phyloP scores from a whole-genome alignment of 2,797 vertebrate species.

The Neosilurus hyrtlii region DNA sequence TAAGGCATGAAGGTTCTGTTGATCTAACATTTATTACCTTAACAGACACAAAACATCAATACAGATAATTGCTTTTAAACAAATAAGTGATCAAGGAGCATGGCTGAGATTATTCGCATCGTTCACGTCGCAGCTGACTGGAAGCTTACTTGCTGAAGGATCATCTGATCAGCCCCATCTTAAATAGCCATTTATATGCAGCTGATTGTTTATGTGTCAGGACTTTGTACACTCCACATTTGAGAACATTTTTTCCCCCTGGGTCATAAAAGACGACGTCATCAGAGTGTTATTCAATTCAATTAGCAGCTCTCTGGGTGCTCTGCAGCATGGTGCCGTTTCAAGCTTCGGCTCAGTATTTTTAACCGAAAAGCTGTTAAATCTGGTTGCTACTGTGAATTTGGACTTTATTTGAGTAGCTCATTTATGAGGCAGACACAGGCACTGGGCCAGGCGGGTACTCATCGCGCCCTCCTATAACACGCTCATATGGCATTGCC shows the following conservation, averaged over 20 bases:
- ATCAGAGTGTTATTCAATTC: conserved; percentile 53
- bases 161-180: conserved; percentile 45
- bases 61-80: conserved; percentile 60
- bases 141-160: conserved; percentile 36
- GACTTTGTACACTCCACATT: conserved; percentile 46
- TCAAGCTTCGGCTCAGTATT: conserved; percentile 39
- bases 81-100: conserved; percentile 55
- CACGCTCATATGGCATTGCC: neutral
- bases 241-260: conserved; percentile 31
- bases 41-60: conserved; percentile 59
- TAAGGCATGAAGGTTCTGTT: conserved; percentile 55
- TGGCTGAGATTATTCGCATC: conserved; percentile 19
- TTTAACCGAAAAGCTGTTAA: conserved; percentile 51
- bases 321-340: conserved; percentile 32
- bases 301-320: conserved; percentile 51
- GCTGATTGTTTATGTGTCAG: conserved; percentile 47
- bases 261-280: conserved; percentile 51
- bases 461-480: conserved; percentile 24
- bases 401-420: conserved; percentile 44
- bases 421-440: conserved; percentile 44
- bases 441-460: conserved; percentile 34
- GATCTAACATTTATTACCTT: conserved; percentile 52
- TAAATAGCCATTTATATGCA: conserved; percentile 56
- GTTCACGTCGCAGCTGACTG: neutral
- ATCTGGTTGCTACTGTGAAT: conserved; percentile 39